Evolutionary conservation across 2,888 invertebrate species (phyloP), one percentile per base, ranked within the genome.

Genomic region (Protonemura montana): DNA sequence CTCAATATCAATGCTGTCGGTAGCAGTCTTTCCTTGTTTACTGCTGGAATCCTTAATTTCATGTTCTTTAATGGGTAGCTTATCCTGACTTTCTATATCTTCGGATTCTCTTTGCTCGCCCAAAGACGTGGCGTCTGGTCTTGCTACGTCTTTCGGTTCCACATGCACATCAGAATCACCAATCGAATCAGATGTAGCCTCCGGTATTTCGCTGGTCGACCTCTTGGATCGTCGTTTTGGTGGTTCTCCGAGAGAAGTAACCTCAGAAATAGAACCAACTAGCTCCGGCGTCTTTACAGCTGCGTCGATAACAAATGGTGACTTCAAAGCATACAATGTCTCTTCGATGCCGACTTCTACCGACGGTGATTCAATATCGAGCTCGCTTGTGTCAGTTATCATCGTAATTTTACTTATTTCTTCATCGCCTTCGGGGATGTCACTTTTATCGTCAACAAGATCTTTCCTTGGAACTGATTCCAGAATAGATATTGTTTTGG

Each of bases 71-170:
- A 3, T n/a, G 10, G 35, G 5, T 10, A 6, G 35, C 35, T 35
- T 10, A 6, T 35, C 35, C 35, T 29, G 30, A 76, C 30, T 76
- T 26, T 82, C 85, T 82, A 42, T 35, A 81, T 76, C 59, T 84
- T 76, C 85, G 10, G 5, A 76, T 85, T 82, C 30, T 76, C 87
- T 35, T 87, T 86, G n/a, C 87, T 85, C 42, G 85, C 80, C 85
- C 41, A 84, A 13, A 28, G 82, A 76, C 26, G 82, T 16, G 27
- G 42, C 35, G 35, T 35, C 35, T 35, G 35, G 35, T 3, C 3
- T 35, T 3, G 35, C 10, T 35, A 35, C 35, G 10, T 35, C 35
- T 10, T 35, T 35, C 35, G 35, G 35, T 10, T 59, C 59, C 13
- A 59, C 3, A 21, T 59, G 59, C 13, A 1, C 21, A 2, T 59